A percentile compares a stretch with the other conserved stretches of the same genome.
Conservation (phyloP, 1,140 invertebrate genomes). For the Drosophila rhopaloa region DNA sequence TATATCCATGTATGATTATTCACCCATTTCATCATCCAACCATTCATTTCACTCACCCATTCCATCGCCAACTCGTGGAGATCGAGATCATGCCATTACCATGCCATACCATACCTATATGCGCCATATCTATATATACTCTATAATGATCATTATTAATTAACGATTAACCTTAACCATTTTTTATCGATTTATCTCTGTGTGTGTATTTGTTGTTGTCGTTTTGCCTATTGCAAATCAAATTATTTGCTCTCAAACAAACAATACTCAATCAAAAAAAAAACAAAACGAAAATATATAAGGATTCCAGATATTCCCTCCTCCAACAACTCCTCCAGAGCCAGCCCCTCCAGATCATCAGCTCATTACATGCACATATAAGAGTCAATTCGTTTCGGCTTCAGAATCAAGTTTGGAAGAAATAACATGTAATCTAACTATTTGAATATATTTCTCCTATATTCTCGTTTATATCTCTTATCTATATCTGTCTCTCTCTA, state of each 20-base stretch:
- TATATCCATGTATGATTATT: conserved; percentile 18
- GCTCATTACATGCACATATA: conserved; percentile 85
- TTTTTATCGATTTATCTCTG: conserved; percentile 81
- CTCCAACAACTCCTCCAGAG: conserved; percentile 92
- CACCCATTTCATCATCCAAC: conserved; percentile 9
- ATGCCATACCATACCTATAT: conserved; percentile 21
- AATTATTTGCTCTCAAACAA: conserved; percentile 57
- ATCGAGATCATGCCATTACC: conserved; percentile 14
- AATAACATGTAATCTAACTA: conserved; percentile 86
- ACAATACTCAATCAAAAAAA: conserved; percentile 26
- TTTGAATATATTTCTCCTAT: conserved; percentile 77
- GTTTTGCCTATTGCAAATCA: conserved; percentile 75
- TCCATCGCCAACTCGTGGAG: conserved; percentile 21
- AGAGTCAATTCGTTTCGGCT: conserved; percentile 86
- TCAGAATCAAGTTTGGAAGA: conserved; percentile 89
- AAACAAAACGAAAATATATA: conserved; percentile 64
- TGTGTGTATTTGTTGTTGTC: conserved; percentile 81
- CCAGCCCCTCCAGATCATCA: conserved; percentile 92
- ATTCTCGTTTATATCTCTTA: conserved; percentile 65
- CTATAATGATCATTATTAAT: conserved; percentile 70
- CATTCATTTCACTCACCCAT: conserved; percentile 16
- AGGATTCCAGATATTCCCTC: conserved; percentile 93
- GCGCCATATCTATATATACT: conserved; percentile 25
- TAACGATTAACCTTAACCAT: conserved; percentile 75
- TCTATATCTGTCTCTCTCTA: conserved; percentile 20